Conservation (phyloP, 1,140 invertebrate genomes). For the Drosophila malerkotliana region DNA sequence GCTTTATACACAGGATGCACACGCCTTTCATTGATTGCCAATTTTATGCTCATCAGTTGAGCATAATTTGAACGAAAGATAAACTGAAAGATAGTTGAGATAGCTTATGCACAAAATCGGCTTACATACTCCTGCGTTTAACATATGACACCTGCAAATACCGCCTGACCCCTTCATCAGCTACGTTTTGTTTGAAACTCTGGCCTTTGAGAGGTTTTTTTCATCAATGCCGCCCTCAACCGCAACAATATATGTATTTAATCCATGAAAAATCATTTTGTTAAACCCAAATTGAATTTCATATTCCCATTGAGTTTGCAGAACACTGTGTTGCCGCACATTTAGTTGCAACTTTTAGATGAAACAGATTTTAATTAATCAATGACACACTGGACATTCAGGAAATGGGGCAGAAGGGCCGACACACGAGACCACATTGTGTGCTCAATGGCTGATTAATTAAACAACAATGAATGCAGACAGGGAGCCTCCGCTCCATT, state of each 20-base stretch:
- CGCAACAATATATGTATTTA: constrained; percentile 23
- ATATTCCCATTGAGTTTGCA: constrained; percentile 19
- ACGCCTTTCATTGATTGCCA: constrained; percentile 8
- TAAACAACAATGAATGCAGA: constrained; percentile 62
- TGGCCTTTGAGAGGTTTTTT: background rate
- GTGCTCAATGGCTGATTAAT: constrained; percentile 61
- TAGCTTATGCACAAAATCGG: background rate
- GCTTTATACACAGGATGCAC: background rate
- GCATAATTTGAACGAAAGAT: constrained; percentile 2
- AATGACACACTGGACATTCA: constrained; percentile 45
- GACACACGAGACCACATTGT: constrained; percentile 3
- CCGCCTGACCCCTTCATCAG: no score
- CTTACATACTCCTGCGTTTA: background rate
- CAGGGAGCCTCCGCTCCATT: constrained; percentile 23
- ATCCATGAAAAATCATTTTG: constrained; percentile 32
- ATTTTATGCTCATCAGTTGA: constrained; percentile 1
- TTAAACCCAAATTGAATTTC: constrained; percentile 30
- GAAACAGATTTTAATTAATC: constrained; percentile 71
- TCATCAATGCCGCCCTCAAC: constrained; percentile 2
- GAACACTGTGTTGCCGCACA: background rate
- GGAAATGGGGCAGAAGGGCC: background rate
- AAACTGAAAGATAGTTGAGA: no score
- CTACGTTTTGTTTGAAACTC: background rate
- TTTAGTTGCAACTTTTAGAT: constrained; percentile 30
- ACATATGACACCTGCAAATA: constrained; percentile 28